A percentile compares a stretch with the other conserved stretches of the same genome.
phyloP scores from a whole-genome alignment of 2,888 invertebrate species.

The Drosophila nr. perissopoda region DNA sequence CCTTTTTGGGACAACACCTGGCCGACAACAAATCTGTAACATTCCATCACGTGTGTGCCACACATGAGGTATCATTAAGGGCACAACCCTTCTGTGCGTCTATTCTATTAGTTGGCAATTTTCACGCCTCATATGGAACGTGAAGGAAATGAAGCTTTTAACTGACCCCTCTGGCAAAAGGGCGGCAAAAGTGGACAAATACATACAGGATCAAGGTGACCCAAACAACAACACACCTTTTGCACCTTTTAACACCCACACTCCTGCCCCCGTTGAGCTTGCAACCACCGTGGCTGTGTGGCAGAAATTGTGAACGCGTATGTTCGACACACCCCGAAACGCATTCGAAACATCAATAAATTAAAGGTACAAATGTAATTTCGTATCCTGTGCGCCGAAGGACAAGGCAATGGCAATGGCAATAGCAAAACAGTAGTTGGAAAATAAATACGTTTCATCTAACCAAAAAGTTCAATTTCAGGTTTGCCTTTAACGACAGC shows the following conservation, averaged over 20 bases:
- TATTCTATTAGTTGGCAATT: slow-evolving; percentile 72
- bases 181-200: slow-evolving; percentile 6
- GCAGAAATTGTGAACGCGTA: slow-evolving; percentile 9
- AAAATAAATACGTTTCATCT: slow-evolving; percentile 57
- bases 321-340: slow-evolving; percentile 41
- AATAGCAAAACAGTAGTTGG: neutral
- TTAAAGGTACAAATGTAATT: slow-evolving; percentile 78
- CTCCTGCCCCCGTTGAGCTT: neutral
- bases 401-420: slow-evolving; percentile 33
- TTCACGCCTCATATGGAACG: slow-evolving; percentile 62
- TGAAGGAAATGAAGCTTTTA: slow-evolving; percentile 54
- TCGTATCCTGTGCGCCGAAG: slow-evolving; percentile 54
- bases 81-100: slow-evolving; percentile 49
- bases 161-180: slow-evolving; percentile 24
- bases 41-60: slow-evolving; percentile 48
- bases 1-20: slow-evolving; percentile 25
- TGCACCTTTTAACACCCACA: slow-evolving; percentile 31
- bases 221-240: slow-evolving; percentile 45
- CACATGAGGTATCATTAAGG: slow-evolving; percentile 47
- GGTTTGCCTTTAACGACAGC: slow-evolving; percentile 46
- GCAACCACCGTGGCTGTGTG: slow-evolving; percentile 39
- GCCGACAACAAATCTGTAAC: slow-evolving; percentile 28
- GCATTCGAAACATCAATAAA: slow-evolving; percentile 76
- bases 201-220: slow-evolving; percentile 49
- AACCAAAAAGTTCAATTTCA: slow-evolving; percentile 37